Percentiles rank a stretch among this genome's conserved stretches.
Evolutionary conservation across 1,140 invertebrate species (phyloP).

Genomic region (Eumeta japonica): DNA sequence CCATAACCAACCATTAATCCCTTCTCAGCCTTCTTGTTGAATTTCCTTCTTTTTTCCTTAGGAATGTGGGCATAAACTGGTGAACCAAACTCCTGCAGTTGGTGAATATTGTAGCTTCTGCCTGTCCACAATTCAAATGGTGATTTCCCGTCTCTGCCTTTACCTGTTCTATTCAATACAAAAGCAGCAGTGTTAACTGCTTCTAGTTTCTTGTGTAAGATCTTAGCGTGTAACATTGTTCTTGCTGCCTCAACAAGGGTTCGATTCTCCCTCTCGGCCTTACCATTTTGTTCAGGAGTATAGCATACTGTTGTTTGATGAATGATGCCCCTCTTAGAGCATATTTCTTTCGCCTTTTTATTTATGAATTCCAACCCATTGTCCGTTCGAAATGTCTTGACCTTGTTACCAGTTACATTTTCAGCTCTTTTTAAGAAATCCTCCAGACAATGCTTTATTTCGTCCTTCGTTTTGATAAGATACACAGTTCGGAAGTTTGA

Average conservation of each 20-base stretch:
- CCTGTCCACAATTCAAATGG: slow-evolving; percentile 32
- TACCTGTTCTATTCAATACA: slow-evolving; percentile 32
- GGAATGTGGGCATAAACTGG: slow-evolving; percentile 28
- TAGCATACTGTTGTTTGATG: slow-evolving; percentile 37
- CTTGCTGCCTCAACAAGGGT: slow-evolving; percentile 43
- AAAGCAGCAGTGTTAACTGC: slow-evolving; percentile 30
- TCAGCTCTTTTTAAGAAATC: slow-evolving; percentile 22
- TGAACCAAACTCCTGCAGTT: slow-evolving; percentile 26
- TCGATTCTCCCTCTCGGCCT: slow-evolving; percentile 37
- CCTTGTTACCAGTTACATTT: slow-evolving; percentile 20
- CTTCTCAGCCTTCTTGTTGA: slow-evolving; percentile 20
- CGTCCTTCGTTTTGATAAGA: slow-evolving; percentile 28
- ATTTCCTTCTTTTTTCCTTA: slow-evolving; percentile 25
- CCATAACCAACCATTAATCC: slow-evolving; percentile 28
- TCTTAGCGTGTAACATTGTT: slow-evolving; percentile 21
- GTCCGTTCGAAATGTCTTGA: slow-evolving; percentile 35
- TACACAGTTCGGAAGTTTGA: slow-evolving; percentile 22
- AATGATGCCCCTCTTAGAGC: slow-evolving; percentile 20
- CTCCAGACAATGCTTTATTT: slow-evolving; percentile 18
- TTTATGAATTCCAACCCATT: slow-evolving; percentile 45
- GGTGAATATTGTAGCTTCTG: slow-evolving; percentile 15
- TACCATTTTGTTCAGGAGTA: slow-evolving; percentile 51
- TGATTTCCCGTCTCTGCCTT: slow-evolving; percentile 20
- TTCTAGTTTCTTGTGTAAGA: slow-evolving; percentile 25
- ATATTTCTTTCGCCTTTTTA: slow-evolving; percentile 19